These are phyloP conservation scores for Nebria ingens DNA, from an alignment of 1,140 invertebrate genomes.

Conservation along the genomic window DNA sequence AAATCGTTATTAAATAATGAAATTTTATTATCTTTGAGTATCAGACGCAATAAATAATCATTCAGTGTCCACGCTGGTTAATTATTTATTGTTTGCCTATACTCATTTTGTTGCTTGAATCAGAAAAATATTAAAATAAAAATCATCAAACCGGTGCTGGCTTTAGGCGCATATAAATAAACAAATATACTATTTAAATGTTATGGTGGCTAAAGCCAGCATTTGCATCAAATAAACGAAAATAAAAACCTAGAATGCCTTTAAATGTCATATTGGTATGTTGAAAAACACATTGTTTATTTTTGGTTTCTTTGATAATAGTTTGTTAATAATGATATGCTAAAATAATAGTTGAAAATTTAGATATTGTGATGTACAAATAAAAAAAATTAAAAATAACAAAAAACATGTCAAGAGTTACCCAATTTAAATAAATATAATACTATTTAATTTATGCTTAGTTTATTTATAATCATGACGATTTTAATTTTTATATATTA, in stretches of 20 bases:
- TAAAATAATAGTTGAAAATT: conserved; percentile 5
- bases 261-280: conserved; percentile 3
- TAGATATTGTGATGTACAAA: conserved; percentile 8
- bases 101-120: conserved; percentile 9
- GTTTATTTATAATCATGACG: not conserved
- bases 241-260: conserved; percentile 9
- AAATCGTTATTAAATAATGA: conserved; percentile 1
- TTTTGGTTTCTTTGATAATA: not conserved
- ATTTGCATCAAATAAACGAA: conserved; percentile 4
- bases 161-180: too few species aligned
- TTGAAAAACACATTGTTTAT: not conserved
- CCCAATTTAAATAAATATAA: conserved; percentile 7
- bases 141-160: too few species aligned
- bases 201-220: too few species aligned
- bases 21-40: not conserved
- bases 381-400: not conserved
- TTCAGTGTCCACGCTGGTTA: not conserved
- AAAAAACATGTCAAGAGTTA: not conserved
- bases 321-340: conserved; percentile 6
- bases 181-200: too few species aligned
- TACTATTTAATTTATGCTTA: not conserved
- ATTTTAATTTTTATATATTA: too few species aligned
- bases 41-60: not conserved
- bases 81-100: not conserved
- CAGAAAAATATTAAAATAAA: not conserved